Base-by-base conservation (phyloP, 2,797 vertebrate genomes). In the Erpetoichthys calabaricus region DNA sequence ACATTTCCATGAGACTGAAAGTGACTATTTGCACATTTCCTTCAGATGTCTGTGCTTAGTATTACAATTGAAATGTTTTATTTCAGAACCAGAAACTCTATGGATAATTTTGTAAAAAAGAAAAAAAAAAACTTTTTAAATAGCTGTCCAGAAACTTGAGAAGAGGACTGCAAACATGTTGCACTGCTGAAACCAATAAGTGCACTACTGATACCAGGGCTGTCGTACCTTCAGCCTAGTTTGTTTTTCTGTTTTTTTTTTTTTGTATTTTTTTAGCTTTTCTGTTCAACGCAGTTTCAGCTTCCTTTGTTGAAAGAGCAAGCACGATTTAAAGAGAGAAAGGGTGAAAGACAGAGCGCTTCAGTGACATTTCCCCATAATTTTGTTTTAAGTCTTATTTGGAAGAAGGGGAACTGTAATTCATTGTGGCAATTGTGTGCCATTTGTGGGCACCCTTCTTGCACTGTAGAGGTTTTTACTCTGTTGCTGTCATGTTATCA, bases 161-260 rank as follows among this genome's bases (percentile, higher is more conserved):
- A 84, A 81, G 81, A 81, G 83, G 84, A 86, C 83, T 86, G 84
- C 84, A 85, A 84, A 85, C 84, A 84, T 83, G 84, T 87, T 86
- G 85, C 85, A 87, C 85, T 87, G 84, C 83, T 85, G 83, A 82
- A 85, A 83, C 85, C 84, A 80, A 83, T 82, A 86, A 87, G 85
- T 86, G 85, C 85, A 87, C 85, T 87, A 87, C 85, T 87, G 84
- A 85, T 87, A 83, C 84, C 81, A 83, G 80, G 84, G 79, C 81
- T 81, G 75, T 80, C 81, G 76, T 84, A 84, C 80, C 83, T 84
- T 80, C 82, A 25, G 25, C 25, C 25, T 25, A 25, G 25, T 25
- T 69, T 72, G 73, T 77, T 70, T 68, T 61, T 67, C 67, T 60
- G 76, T 76, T 70, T n/a, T n/a, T n/a, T n/a, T 58, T 51, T 58